These are phyloP conservation scores for Eupsilia transversa DNA, from an alignment of 2,888 invertebrate genomes.

Conservation along the genomic window DNA sequence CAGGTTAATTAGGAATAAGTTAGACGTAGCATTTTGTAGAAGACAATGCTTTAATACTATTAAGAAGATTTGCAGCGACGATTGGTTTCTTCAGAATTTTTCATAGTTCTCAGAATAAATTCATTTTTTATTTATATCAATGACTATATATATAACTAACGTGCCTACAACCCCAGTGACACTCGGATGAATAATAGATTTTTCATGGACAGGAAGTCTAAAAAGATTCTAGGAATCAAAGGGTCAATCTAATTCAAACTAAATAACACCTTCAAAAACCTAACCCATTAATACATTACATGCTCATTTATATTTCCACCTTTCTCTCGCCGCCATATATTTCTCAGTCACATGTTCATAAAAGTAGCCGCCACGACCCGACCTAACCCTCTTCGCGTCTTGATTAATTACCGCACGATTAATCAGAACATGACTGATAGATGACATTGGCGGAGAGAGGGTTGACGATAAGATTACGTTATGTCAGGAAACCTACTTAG, in stretches of 20 bases:
- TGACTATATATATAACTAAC: too few species aligned
- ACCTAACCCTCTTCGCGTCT: conserved; percentile 54
- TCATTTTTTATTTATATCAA: not conserved
- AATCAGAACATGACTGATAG: conserved; percentile 65
- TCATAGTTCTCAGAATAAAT: not conserved
- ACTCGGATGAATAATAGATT: not conserved
- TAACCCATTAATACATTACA: conserved; percentile 5
- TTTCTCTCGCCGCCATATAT: not conserved
- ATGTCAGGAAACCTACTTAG: conserved; percentile 16
- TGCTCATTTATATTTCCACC: not conserved
- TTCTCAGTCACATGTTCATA: conserved; percentile 40
- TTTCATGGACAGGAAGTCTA: not conserved
- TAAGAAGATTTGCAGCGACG: not conserved
- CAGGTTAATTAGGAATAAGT: not conserved
- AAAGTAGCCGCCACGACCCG: conserved; percentile 8
- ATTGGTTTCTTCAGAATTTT: not conserved
- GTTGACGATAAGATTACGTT: conserved; percentile 51
- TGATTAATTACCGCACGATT: conserved; percentile 66
- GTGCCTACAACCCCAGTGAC: not conserved
- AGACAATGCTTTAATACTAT: not conserved
- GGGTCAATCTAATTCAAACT: not conserved
- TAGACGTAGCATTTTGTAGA: not conserved
- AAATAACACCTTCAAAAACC: not conserved
- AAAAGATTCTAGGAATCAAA: not conserved
- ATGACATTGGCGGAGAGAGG: conserved; percentile 43